Conservation (phyloP, 53 echinoderm and acorn worm species). For the Echinarachnius parma region DNA sequence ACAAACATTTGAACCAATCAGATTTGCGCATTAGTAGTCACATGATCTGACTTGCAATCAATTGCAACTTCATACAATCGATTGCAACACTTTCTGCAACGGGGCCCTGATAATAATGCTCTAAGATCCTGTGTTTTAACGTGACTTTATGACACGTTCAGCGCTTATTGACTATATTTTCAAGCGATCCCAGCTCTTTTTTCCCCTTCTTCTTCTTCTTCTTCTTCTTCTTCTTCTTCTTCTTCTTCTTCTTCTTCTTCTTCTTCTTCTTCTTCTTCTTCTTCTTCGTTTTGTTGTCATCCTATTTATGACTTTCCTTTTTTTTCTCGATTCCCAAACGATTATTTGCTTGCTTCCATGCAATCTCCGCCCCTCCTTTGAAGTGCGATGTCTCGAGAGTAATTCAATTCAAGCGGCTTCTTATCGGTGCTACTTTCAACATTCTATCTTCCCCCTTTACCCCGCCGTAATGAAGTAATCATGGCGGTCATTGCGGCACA, state of each 20-base stretch:
- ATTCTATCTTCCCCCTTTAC: too few species aligned
- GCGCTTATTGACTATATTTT: too few species aligned
- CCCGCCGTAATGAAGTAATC: conserved; percentile 32
- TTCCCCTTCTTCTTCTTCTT: background rate
- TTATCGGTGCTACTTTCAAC: conserved; percentile 13
- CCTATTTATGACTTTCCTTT: background rate
- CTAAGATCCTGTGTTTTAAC: too few species aligned
- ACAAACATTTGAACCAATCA: too few species aligned
- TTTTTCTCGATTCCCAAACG: background rate
- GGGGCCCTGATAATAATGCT: too few species aligned
- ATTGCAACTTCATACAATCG: too few species aligned
- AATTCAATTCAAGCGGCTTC: conserved; percentile 49
- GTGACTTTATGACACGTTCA: too few species aligned
- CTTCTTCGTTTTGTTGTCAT: background rate
- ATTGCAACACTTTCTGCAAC: too few species aligned
- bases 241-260: background rate
- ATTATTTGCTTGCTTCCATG: background rate
- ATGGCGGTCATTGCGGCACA: conserved; percentile 22
- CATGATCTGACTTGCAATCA: too few species aligned
- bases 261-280: background rate
- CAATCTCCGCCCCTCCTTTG: conserved; percentile 32
- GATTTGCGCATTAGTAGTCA: too few species aligned
- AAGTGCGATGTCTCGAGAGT: conserved; percentile 38
- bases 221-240: background rate
- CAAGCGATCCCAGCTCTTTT: too few species aligned